phyloP scores from a whole-genome alignment of 1,140 invertebrate species.

The Drosophila rhopaloa region DNA sequence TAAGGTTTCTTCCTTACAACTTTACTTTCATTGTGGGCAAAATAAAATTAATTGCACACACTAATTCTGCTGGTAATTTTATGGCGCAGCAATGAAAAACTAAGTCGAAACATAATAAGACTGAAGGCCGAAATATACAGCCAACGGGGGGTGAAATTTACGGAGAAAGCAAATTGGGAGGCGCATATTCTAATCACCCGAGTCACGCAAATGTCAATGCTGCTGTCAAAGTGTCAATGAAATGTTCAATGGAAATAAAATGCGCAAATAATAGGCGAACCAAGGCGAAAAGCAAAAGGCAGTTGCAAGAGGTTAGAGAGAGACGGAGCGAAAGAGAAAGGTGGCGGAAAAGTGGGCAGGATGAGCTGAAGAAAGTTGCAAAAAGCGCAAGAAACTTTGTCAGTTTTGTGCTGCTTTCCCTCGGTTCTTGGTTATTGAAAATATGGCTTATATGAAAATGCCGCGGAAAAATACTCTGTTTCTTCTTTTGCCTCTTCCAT shows the following conservation, averaged over 20 bases:
- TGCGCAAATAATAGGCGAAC: constrained; percentile 53
- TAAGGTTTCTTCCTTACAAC: neutral
- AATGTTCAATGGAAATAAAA: constrained; percentile 81
- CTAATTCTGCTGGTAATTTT: constrained; percentile 24
- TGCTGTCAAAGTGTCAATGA: constrained; percentile 79
- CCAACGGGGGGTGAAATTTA: neutral
- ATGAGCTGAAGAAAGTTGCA: constrained; percentile 32
- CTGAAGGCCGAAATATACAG: constrained; percentile 17
- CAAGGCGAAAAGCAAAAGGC: constrained; percentile 25
- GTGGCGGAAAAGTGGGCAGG: constrained; percentile 15
- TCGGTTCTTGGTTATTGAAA: constrained; percentile 67
- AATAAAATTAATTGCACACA: constrained; percentile 45
- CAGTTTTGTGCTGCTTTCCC: constrained; percentile 27
- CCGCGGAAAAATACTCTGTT: constrained; percentile 42
- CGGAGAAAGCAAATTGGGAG: constrained; percentile 23
- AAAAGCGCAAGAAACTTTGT: constrained; percentile 61
- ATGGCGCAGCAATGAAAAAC: constrained; percentile 47
- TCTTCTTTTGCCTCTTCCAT: neutral
- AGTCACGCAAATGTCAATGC: constrained; percentile 79
- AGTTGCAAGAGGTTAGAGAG: neutral
- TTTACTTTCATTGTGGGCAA: constrained; percentile 1
- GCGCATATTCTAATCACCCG: constrained; percentile 78
- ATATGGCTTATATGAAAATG: constrained; percentile 75
- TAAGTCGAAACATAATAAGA: constrained; percentile 40
- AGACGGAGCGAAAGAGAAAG: neutral